A percentile compares a stretch with the other conserved stretches of the same genome.
These are phyloP conservation scores for Monomorium pharaonis DNA, from an alignment of 1,140 invertebrate genomes.

Conservation along the genomic window DNA sequence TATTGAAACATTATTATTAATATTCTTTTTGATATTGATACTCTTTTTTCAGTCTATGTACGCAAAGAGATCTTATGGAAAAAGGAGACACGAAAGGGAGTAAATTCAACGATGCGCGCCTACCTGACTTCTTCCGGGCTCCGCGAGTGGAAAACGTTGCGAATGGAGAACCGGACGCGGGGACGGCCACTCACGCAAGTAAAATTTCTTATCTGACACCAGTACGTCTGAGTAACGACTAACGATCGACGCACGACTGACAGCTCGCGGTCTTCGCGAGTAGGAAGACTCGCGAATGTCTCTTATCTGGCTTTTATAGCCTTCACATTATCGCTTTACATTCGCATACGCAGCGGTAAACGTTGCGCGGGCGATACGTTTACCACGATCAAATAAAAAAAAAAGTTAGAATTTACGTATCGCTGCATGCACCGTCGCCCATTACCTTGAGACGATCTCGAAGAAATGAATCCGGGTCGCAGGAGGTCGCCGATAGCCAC, in stretches of 20 bases:
- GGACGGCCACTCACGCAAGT: too few relatives aligned
- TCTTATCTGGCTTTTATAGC: constrained; percentile 79
- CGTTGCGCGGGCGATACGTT: background rate
- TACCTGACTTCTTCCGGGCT: background rate
- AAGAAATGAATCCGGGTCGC: background rate
- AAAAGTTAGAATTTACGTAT: background rate
- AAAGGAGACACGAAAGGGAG: background rate
- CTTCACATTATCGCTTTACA: constrained; percentile 70
- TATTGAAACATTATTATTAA: too few relatives aligned
- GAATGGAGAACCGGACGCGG: background rate
- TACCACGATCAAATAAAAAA: background rate
- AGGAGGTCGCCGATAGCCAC: background rate
- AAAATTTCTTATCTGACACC: background rate
- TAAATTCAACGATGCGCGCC: background rate
- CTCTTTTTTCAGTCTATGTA: too few relatives aligned
- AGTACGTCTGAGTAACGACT: constrained; percentile 54
- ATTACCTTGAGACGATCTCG: constrained; percentile 6
- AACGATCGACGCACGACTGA: constrained; percentile 77
- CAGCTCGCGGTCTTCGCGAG: constrained; percentile 59
- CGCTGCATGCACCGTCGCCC: background rate
- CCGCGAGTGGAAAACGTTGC: background rate
- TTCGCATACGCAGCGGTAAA: constrained; percentile 13
- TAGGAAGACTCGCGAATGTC: constrained; percentile 64
- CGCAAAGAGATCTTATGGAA: background rate
- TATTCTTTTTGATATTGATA: too few relatives aligned